Conservation (phyloP, 2,113 vertebrate species). For the Geococcyx californianus region DNA sequence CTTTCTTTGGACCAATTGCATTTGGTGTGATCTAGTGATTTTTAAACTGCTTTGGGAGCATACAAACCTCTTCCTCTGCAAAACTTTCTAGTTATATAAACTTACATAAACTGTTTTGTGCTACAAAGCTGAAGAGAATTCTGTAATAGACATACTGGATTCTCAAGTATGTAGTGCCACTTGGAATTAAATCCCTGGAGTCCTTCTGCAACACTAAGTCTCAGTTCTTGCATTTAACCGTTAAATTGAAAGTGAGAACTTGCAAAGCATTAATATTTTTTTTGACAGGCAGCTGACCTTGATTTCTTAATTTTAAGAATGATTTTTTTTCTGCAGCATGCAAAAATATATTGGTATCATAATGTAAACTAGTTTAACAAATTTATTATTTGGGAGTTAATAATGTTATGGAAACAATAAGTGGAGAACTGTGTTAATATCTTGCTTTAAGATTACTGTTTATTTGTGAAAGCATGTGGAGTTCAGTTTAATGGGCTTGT, state of each 20-base stretch:
- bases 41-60: background rate
- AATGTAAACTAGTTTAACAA: background rate
- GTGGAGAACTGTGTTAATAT: background rate
- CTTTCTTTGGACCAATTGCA: background rate
- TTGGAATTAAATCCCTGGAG: slow-evolving; percentile 39
- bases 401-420: background rate
- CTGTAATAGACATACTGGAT: background rate
- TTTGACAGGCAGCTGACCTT: background rate
- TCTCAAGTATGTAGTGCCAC: slow-evolving; percentile 22
- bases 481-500: background rate
- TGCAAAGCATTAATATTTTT: background rate
- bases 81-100: background rate
- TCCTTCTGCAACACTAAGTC: background rate
- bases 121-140: background rate
- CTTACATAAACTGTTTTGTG: background rate
- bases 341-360: background rate
- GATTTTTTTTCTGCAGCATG: background rate
- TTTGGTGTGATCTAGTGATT: background rate
- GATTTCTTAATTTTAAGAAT: background rate
- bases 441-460: background rate
- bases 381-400: background rate
- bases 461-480: background rate
- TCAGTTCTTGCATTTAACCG: slow-evolving; percentile 4
- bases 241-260: background rate
- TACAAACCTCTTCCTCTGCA: background rate